Evolutionary conservation across 2,797 vertebrate species (phyloP).

Genomic region (Parauchenoglanis punctatus): DNA sequence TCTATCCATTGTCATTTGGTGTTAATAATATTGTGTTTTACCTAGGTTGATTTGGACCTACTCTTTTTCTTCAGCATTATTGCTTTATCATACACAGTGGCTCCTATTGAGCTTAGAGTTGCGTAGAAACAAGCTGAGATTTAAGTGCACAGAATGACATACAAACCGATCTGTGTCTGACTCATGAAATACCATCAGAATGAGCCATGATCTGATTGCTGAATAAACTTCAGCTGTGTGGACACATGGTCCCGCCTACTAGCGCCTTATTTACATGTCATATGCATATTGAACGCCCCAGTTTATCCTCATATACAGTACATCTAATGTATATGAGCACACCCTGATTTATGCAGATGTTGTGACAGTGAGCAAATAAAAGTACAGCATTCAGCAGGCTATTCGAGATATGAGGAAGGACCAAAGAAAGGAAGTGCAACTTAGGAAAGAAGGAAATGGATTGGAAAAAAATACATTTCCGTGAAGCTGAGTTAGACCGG

Average conservation of each 20-base stretch:
- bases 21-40: too few relatives aligned
- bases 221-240: not conserved
- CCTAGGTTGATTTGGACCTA: not conserved
- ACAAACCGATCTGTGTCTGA: conserved; percentile 6
- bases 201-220: not conserved
- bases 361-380: conserved; percentile 10
- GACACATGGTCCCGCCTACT: not conserved
- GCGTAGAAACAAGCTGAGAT: not conserved
- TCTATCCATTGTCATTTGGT: not conserved
- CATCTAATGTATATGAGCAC: too few relatives aligned
- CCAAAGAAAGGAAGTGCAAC: not conserved
- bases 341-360: not conserved
- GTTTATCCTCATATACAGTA: not conserved
- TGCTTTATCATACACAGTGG: not conserved
- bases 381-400: not conserved
- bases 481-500: not conserved
- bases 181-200: not conserved
- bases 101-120: not conserved
- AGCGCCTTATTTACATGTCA: not conserved
- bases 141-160: not conserved
- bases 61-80: not conserved
- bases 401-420: not conserved
- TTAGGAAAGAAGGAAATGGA: not conserved
- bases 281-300: not conserved
- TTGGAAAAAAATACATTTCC: not conserved